Base-by-base conservation (phyloP, 2,113 vertebrate genomes). In the Ifrita kowaldi region DNA sequence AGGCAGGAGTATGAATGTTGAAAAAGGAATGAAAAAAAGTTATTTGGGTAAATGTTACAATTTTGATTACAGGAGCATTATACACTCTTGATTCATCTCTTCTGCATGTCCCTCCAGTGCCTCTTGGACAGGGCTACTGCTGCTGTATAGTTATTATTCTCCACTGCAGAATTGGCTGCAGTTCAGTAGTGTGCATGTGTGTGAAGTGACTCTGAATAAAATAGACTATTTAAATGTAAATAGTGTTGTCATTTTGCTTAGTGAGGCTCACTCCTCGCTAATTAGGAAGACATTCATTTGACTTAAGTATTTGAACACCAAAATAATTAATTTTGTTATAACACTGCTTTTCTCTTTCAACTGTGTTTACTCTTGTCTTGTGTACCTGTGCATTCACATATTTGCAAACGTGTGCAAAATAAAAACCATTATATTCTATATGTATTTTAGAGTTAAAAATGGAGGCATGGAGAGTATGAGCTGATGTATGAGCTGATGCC, bases 201-300 rank as follows among this genome's bases (percentile, higher is more conserved):
- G 44, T 79, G 93, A 76, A 91, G 49, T 64, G 60, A 76, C 62
- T 94, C 90, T 90, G 78, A 92, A 50, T 80, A 56, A 89, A 93
- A 81, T 4, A 70, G 47, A 39, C 44, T 67, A 63, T 87, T 93
- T 91, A 91, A 93, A 94, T 84, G 64, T 88, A 95, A 95, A 96
- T 84, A 57, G 20, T 70, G 47, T 82, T 89, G 88, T 65, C 71
- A 41, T 92, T 90, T 81, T 78, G 63, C 44, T 78, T 84, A 44
- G 47, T 56, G 49, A 86, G 46, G 57, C 74, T 93, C 67, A 42
- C n/a, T 83, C 52, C 75, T 88, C 3, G 7, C 30, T 86, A 88
- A 70, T 93, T 86, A 80, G 60, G 60, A 89, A 41, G 74, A 39
- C 17, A 77, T 74, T 80, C 7, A 52, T 90, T 93, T 82, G 83